Evolutionary conservation across 1,140 invertebrate genomes (phyloP).

Genomic region (Brachionus rotundiformis): DNA sequence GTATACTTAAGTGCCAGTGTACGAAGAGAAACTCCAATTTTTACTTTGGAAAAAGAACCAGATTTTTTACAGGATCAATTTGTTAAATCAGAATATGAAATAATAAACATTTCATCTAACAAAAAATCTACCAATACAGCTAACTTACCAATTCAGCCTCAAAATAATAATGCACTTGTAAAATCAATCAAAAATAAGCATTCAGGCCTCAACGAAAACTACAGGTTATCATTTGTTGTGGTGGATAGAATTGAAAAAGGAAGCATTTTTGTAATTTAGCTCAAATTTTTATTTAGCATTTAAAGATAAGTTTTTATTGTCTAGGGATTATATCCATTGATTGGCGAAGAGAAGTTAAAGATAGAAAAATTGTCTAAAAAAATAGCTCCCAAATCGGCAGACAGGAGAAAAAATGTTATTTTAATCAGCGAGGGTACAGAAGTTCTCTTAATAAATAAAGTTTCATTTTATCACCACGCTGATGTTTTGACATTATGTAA

Average conservation of each 20-base stretch:
- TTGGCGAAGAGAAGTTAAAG: conserved; percentile 3
- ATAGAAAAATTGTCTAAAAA: conserved; percentile 24
- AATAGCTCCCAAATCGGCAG: not conserved
- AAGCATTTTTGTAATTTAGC: conserved; percentile 5
- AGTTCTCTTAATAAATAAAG: conserved; percentile 18
- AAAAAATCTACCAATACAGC: not conserved
- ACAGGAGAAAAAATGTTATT: not conserved
- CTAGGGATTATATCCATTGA: not conserved
- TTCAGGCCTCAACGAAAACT: not conserved
- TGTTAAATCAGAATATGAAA: conserved; percentile 27
- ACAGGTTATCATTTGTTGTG: not conserved
- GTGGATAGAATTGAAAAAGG: conserved; percentile 25
- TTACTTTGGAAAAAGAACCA: not conserved
- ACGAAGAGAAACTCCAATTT: not conserved
- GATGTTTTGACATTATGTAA: conserved; percentile 33
- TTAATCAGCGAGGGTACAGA: conserved; percentile 35
- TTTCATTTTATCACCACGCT: not conserved
- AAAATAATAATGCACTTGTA: not conserved
- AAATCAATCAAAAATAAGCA: not conserved
- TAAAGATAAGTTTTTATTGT: not conserved
- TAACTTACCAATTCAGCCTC: not conserved
- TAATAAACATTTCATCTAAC: not conserved
- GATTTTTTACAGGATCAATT: not conserved
- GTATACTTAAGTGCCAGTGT: conserved; percentile 27
- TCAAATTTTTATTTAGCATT: not conserved